Evolutionary conservation across 2,888 invertebrate genomes (phyloP).

Genomic region (Gari tellinella): DNA sequence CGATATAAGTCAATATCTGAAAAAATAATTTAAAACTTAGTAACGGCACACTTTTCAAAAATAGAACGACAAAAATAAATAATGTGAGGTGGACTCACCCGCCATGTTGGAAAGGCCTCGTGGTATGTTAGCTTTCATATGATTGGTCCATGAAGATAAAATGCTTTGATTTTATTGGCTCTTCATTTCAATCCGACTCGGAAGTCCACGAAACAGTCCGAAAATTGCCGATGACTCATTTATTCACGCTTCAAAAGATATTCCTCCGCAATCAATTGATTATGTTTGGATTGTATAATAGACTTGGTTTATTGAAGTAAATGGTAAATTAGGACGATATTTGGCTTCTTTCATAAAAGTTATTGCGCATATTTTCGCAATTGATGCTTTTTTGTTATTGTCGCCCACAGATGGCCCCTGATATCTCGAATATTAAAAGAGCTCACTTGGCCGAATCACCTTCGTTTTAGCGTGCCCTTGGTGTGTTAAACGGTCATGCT

Average conservation of each 20-base stretch:
- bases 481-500: slow-evolving; percentile 15
- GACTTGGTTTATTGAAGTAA: too few relatives aligned
- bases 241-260: slow-evolving; percentile 44
- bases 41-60: slow-evolving; percentile 70
- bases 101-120: slow-evolving; percentile 83
- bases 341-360: too few relatives aligned
- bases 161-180: slow-evolving; percentile 73
- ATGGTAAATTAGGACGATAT: too few relatives aligned
- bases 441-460: slow-evolving; percentile 20
- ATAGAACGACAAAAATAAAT: slow-evolving; percentile 75
- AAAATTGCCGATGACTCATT: slow-evolving; percentile 72
- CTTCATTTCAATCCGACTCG: slow-evolving; percentile 68
- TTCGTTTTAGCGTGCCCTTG: slow-evolving; percentile 30
- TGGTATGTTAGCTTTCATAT: slow-evolving; percentile 68
- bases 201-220: slow-evolving; percentile 71
- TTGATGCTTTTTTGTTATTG: too few relatives aligned
- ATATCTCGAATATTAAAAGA: background rate
- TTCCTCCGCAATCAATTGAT: slow-evolving; percentile 32
- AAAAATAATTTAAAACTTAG: slow-evolving; percentile 70
- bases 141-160: slow-evolving; percentile 71
- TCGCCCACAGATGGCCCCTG: too few relatives aligned
- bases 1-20: slow-evolving; percentile 82
- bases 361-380: too few relatives aligned
- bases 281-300: slow-evolving; percentile 10
- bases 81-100: slow-evolving; percentile 83